Evolutionary conservation across 1,140 invertebrate genomes (phyloP).

Genomic region (Dermatophagoides farinae): DNA sequence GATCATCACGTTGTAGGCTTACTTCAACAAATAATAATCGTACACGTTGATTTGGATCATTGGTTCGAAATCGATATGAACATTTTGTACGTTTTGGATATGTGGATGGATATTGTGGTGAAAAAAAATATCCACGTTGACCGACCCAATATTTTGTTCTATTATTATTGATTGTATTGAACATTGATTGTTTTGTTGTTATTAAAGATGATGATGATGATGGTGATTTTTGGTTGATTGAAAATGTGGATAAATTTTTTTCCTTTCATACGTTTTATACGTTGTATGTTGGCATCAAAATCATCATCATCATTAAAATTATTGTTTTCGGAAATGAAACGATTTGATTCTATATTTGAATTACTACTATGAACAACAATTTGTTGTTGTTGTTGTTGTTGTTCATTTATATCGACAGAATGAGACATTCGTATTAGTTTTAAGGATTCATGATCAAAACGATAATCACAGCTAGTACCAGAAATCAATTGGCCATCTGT

Average conservation of each 20-base stretch:
- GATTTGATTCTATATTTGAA: not conserved
- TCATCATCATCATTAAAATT: not conserved
- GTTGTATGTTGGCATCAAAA: not conserved
- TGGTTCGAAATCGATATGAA: slow-evolving; percentile 44
- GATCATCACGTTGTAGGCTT: slow-evolving; percentile 22
- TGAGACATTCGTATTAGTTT: too few relatives aligned
- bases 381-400: too few relatives aligned
- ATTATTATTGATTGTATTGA: not conserved
- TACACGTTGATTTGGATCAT: slow-evolving; percentile 25
- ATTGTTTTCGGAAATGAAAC: not conserved
- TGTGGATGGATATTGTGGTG: slow-evolving; percentile 56
- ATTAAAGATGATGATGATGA: not conserved
- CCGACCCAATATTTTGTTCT: slow-evolving; percentile 13
- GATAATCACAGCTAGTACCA: slow-evolving; percentile 49
- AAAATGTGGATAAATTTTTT: not conserved
- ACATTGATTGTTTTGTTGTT: not conserved
- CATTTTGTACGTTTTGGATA: slow-evolving; percentile 58
- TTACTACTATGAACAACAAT: too few relatives aligned
- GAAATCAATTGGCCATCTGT: slow-evolving; percentile 44
- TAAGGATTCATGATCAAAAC: slow-evolving; percentile 24
- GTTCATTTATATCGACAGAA: too few relatives aligned
- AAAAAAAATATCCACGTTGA: slow-evolving; percentile 48
- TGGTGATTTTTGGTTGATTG: not conserved
- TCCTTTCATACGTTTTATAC: not conserved
- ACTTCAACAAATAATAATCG: slow-evolving; percentile 27